These are phyloP conservation scores for Rhinichthys klamathensis DNA, from an alignment of 2,113 vertebrate species.

Conservation along the genomic window DNA sequence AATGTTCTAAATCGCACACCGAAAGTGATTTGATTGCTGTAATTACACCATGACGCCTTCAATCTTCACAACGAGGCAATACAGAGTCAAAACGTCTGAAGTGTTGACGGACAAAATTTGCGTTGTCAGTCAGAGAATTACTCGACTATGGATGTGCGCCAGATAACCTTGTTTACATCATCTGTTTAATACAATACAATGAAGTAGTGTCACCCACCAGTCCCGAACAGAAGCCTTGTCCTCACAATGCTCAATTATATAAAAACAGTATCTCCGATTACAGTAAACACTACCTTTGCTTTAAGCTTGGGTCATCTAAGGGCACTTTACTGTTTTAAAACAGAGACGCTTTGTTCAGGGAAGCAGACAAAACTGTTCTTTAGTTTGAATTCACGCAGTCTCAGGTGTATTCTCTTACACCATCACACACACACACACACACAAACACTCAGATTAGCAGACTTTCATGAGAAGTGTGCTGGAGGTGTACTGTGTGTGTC, in stretches of 20 bases:
- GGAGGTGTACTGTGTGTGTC: slow-evolving; percentile 41
- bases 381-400: slow-evolving; percentile 32
- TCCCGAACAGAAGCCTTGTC: slow-evolving; percentile 38
- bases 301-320: slow-evolving; percentile 32
- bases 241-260: slow-evolving; percentile 38
- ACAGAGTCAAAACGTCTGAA: background rate
- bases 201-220: slow-evolving; percentile 22
- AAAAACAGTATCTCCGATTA: slow-evolving; percentile 41
- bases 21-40: slow-evolving; percentile 63
- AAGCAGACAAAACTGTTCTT: slow-evolving; percentile 29
- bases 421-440: slow-evolving; percentile 33
- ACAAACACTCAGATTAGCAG: slow-evolving; percentile 28
- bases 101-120: slow-evolving; percentile 26
- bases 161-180: slow-evolving; percentile 30
- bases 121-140: slow-evolving; percentile 16
- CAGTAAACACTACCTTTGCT: slow-evolving; percentile 46
- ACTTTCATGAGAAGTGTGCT: slow-evolving; percentile 40
- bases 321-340: slow-evolving; percentile 39
- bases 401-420: slow-evolving; percentile 22
- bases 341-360: slow-evolving; percentile 38
- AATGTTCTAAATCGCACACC: slow-evolving; percentile 55
- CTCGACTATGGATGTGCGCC: background rate
- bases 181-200: slow-evolving; percentile 32
- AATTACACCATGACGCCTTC: slow-evolving; percentile 61
- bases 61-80: slow-evolving; percentile 11